Percentiles rank a stretch among this genome's conserved stretches.
Conservation (phyloP, 2,888 invertebrate species). For the Dicranocentrus wangi region DNA sequence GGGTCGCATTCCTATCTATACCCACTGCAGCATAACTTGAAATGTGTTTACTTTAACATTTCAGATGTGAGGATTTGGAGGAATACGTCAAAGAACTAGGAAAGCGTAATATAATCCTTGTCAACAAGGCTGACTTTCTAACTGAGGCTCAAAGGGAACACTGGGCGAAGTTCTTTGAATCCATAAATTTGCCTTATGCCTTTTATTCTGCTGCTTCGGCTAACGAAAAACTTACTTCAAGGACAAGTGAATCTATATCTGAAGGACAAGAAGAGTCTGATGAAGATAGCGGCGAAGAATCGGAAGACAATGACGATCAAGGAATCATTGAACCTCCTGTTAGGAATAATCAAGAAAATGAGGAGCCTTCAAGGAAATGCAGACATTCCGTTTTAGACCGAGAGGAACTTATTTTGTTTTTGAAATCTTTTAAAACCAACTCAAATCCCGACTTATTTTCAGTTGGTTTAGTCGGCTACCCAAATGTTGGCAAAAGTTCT, state of each 20-base stretch:
- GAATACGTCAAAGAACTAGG: conserved; percentile 87
- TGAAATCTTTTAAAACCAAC: conserved; percentile 80
- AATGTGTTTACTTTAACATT: background rate
- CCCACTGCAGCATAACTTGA: background rate
- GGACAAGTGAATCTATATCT: conserved; percentile 63
- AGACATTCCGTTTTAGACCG: conserved; percentile 77
- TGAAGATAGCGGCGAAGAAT: conserved; percentile 73
- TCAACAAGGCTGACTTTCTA: conserved; percentile 97
- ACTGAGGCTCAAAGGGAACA: conserved; percentile 84
- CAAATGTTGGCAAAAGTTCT: conserved; percentile 99
- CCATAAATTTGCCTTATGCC: conserved; percentile 82
- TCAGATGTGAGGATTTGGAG: conserved; percentile 89
- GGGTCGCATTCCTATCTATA: background rate
- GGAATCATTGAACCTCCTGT: conserved; percentile 38
- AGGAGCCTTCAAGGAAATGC: conserved; percentile 65
- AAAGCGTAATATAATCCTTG: conserved; percentile 87
- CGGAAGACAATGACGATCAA: conserved; percentile 38
- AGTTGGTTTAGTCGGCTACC: conserved; percentile 97
- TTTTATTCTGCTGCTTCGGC: conserved; percentile 89
- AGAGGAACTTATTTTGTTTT: conserved; percentile 82
- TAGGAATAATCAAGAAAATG: conserved; percentile 73
- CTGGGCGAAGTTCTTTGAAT: conserved; percentile 91
- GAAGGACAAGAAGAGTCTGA: conserved; percentile 72
- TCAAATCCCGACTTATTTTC: conserved; percentile 79
- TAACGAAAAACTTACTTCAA: conserved; percentile 35